Evolutionary conservation across 2,888 invertebrate species (phyloP), one percentile per base, ranked within the genome.

Genomic region (Eristalis tenax): DNA sequence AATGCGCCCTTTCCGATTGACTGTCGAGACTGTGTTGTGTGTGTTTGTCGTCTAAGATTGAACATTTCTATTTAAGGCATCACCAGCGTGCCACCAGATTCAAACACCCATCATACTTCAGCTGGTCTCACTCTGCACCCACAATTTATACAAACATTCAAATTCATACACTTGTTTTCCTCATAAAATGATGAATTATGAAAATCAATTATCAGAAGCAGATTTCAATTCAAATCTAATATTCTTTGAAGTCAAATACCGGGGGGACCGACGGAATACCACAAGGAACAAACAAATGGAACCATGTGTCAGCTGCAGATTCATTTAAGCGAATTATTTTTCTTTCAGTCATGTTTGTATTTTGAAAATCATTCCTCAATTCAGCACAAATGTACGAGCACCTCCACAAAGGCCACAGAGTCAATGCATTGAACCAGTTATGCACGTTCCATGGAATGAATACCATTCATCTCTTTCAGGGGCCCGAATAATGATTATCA

Each of bases 401-500:
- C 56, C 35, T 40, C 23, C 38, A 70, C n/a, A 23, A 70, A 70
- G 38, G 23, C 59, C 32, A 32, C 5, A 59, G 59, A 35, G 38
- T 40, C 22, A 35, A n/a, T 59, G 15, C 59, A 59, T 59, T 70
- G 38, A 59, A 38, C 59, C 70, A 70, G 4, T 18, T 35, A 69
- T 35, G 32, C 50, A 13, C 18, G 15, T 11, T 15, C 38, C 11
- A 59, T 59, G 70, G 23, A 11, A 69, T 35, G 38, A 59, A 59
- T 59, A 23, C 59, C 59, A 40, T 26, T 26, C 59, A 59, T 35
- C 69, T 40, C 38, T 59, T 38, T 59, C 38, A 40, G 38, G 23
- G 26, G 23, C 70, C 26, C 13, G 59, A n/a, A 70, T 32, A 70
- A 70, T 70, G 70, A 70, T 70, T 70, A 70, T 59, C 35, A 13